These are phyloP conservation scores for Artibeus jamaicensis DNA, from an alignment of 2,797 vertebrate species.

Conservation along the genomic window DNA sequence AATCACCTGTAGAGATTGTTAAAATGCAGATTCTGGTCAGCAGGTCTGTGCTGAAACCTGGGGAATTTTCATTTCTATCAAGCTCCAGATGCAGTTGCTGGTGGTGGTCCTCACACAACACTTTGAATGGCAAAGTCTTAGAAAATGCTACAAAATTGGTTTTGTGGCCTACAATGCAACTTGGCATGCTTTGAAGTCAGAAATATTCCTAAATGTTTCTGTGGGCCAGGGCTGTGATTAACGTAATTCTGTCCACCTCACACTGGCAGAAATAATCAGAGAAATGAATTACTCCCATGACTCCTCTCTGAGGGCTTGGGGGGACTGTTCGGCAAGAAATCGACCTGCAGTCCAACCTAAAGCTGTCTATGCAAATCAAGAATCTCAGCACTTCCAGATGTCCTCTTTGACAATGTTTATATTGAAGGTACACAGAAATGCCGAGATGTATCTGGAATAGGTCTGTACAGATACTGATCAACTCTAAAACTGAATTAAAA, in stretches of 20 bases:
- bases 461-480: neutral
- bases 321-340: neutral
- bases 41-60: neutral
- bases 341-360: neutral
- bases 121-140: neutral
- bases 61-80: neutral
- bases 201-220: neutral
- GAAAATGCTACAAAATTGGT: slow-evolving; percentile 3
- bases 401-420: neutral
- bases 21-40: neutral
- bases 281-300: neutral
- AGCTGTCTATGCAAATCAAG: neutral
- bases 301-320: neutral
- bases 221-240: neutral
- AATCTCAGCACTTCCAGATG: neutral
- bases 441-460: neutral
- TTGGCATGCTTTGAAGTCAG: neutral
- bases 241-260: neutral
- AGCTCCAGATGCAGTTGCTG: neutral
- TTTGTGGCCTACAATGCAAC: neutral
- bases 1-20: neutral
- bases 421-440: neutral
- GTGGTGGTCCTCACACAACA: neutral
- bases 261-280: neutral
- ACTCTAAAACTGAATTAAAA: neutral